Conservation (phyloP, 2,113 vertebrate species). For the Oryzias celebensis region DNA sequence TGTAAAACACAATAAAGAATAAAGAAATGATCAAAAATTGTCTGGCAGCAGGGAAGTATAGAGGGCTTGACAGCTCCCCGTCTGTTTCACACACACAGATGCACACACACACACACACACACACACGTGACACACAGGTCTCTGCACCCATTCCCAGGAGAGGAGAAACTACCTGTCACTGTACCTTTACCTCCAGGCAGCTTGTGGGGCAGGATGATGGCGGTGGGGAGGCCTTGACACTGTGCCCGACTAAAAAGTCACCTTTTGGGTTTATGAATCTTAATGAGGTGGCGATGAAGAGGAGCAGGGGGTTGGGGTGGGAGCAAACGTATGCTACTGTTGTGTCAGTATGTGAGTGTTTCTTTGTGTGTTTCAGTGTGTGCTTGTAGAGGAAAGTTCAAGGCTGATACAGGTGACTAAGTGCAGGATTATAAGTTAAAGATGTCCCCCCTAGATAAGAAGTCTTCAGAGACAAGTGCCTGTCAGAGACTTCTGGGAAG, state of each 20-base stretch:
- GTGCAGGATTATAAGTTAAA: slow-evolving; percentile 78
- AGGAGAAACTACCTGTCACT: slow-evolving; percentile 75
- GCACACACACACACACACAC: slow-evolving; percentile 43
- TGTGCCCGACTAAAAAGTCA: slow-evolving; percentile 79
- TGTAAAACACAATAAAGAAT: slow-evolving; percentile 71
- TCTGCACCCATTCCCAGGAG: slow-evolving; percentile 60
- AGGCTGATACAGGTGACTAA: slow-evolving; percentile 61
- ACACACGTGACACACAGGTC: slow-evolving; percentile 30
- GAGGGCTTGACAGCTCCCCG: slow-evolving; percentile 74
- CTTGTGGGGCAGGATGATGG: slow-evolving; percentile 58
- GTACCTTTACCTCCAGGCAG: slow-evolving; percentile 72
- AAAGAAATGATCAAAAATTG: slow-evolving; percentile 78
- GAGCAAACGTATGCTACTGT: slow-evolving; percentile 22
- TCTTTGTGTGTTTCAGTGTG: slow-evolving; percentile 1
- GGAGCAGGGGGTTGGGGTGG: slow-evolving; percentile 9
- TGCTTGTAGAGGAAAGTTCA: slow-evolving; percentile 11
- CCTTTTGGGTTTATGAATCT: slow-evolving; percentile 82
- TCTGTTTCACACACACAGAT: slow-evolving; percentile 65
- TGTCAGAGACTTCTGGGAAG: slow-evolving; percentile 56
- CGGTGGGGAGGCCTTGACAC: slow-evolving; percentile 56
- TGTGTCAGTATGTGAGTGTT: slow-evolving; percentile 14
- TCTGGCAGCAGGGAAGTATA: slow-evolving; percentile 69
- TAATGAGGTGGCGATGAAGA: slow-evolving; percentile 71
- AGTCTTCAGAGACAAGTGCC: slow-evolving; percentile 64
- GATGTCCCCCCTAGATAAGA: slow-evolving; percentile 75